Evolutionary conservation across 1,140 invertebrate species (phyloP), one percentile per base, ranked within the genome.

Genomic region (Drosophila nigromelanica): DNA sequence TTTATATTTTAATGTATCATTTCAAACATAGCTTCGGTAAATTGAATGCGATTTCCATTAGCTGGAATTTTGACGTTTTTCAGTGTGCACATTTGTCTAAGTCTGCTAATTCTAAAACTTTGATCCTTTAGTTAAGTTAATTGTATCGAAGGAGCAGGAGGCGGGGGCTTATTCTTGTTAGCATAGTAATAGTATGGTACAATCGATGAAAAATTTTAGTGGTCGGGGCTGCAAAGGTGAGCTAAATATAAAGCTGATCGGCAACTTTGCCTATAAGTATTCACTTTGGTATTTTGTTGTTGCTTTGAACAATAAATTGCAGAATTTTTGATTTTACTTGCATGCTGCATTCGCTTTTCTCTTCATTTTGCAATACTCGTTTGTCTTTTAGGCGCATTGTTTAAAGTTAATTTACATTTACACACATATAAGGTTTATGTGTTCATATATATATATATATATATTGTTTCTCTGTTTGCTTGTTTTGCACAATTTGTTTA

Each of bases 221-320:
- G 66, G 72, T 63, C 72, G 43, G 72, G 54, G 39, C 54, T 74
- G 60, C 71, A 74, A 60, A 61, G 63, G 71, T 77, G 75, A 74
- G 72, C 64, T 71, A 78, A 76, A 58, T 76, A 63, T 76, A 78
- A 78, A 78, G 76, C 76, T 76, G 73, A 35, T 56, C 62, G 54
- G 60, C 73, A 66, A 72, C 33, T 50, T 63, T 69, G 40, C 45
- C 45, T 73, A 63, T 74, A 58, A 63, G 61, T 73, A 67, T 68
- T 60, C 48, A 40, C 24, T 64, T 56, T 51, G 35, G 47, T 47
- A 60, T 51, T 58, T 66, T 62, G 37, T 69, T 76, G 74, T 79
- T 72, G 63, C 76, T 87, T 86, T 82, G 82, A 86, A 86, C 82
- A 78, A 54, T 87, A 82, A 87, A 87, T 87, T 86, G 72, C 79